Conservation (phyloP, 1,140 invertebrate genomes). For the Meteorus sp. region DNA sequence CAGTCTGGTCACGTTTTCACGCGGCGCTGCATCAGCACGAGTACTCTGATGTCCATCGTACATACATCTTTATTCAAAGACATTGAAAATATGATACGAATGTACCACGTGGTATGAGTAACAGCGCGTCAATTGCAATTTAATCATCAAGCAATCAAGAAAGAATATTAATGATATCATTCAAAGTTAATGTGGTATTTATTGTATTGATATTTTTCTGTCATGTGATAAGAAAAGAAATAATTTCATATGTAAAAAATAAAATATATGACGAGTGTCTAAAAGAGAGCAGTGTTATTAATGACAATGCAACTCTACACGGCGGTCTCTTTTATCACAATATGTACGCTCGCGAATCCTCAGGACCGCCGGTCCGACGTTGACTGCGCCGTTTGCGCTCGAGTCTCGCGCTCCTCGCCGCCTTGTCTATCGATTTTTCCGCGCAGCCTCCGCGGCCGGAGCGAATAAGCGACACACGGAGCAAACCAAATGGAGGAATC, state of each 20-base stretch:
- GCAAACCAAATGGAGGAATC: neutral
- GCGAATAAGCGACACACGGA: slow-evolving; percentile 13
- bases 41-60: neutral
- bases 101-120: slow-evolving; percentile 7
- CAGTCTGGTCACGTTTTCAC: slow-evolving; percentile 1
- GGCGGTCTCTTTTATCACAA: neutral
- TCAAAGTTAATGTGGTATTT: too few relatives aligned
- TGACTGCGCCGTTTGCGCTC: slow-evolving; percentile 30
- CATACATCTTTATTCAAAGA: neutral
- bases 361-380: slow-evolving; percentile 28
- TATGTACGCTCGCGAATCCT: slow-evolving; percentile 20
- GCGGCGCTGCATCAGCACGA: neutral
- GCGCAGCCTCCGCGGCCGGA: slow-evolving; percentile 31
- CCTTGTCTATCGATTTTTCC: slow-evolving; percentile 32
- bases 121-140: neutral
- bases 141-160: too few relatives aligned
- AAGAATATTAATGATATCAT: too few relatives aligned
- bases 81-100: too few relatives aligned
- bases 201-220: too few relatives aligned
- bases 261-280: too few relatives aligned
- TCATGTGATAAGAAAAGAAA: too few relatives aligned
- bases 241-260: too few relatives aligned
- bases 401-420: slow-evolving; percentile 29
- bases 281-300: neutral
- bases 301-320: neutral